Evolutionary conservation across 2,797 vertebrate genomes (phyloP).

Genomic region (Sebastes iracundus): DNA sequence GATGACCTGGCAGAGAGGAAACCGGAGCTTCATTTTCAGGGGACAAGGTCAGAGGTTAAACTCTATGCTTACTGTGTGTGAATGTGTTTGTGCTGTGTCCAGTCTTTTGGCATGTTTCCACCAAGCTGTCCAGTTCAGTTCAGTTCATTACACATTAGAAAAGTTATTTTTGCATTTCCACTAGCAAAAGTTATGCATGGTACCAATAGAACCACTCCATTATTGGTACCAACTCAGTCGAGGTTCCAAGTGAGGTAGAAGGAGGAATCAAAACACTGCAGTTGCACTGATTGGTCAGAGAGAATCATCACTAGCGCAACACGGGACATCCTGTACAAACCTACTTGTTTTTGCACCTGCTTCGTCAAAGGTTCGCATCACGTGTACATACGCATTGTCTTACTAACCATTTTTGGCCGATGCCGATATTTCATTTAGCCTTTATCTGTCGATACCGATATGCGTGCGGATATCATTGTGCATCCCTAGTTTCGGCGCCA

Average conservation of each 20-base stretch:
- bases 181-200: background rate
- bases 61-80: background rate
- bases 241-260: background rate
- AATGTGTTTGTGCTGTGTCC: background rate
- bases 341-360: too few relatives aligned
- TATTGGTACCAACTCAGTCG: fast-evolving
- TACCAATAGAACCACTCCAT: background rate
- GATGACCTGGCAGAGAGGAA: conserved; percentile 99
- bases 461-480: too few relatives aligned
- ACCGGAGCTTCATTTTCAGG: conserved; percentile 95
- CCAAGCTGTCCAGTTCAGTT: too few relatives aligned
- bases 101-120: background rate
- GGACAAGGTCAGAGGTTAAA: conserved; percentile 89
- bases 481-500: background rate
- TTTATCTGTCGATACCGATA: too few relatives aligned
- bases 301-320: background rate
- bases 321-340: background rate
- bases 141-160: too few relatives aligned
- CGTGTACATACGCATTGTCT: too few relatives aligned
- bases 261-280: background rate
- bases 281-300: background rate
- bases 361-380: too few relatives aligned
- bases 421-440: too few relatives aligned
- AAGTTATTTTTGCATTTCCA: background rate
- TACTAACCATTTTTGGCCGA: too few relatives aligned